These are phyloP conservation scores for Bergia puertoricense DNA, from an alignment of 92 coral and sea anemone genomes.

Conservation along the genomic window DNA sequence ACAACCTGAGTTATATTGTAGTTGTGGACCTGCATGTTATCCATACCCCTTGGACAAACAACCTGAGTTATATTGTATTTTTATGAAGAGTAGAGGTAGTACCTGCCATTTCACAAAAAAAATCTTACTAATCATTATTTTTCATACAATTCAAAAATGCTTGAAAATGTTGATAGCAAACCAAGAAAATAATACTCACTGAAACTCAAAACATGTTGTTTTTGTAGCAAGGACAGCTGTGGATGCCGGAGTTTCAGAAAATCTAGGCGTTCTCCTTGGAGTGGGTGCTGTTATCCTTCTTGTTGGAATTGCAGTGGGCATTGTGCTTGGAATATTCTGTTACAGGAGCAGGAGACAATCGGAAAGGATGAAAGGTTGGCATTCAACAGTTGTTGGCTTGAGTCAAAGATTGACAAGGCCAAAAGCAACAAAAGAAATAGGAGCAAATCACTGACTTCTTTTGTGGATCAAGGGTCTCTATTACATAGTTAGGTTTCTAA, in stretches of 20 bases:
- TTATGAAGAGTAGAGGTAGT: too few species aligned
- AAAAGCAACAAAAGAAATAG: neutral
- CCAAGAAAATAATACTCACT: too few species aligned
- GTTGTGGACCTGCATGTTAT: too few species aligned
- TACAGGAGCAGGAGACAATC: slow-evolving; percentile 15
- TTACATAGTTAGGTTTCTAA: neutral
- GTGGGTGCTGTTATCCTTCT: slow-evolving; percentile 39
- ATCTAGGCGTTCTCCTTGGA: slow-evolving; percentile 32
- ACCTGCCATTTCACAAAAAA: too few species aligned
- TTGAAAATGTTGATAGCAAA: too few species aligned
- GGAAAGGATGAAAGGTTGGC: slow-evolving; percentile 37
- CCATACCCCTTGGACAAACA: too few species aligned
- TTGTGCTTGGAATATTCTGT: slow-evolving; percentile 31
- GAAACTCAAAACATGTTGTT: neutral
- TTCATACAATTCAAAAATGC: too few species aligned
- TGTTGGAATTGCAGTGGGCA: slow-evolving; percentile 13
- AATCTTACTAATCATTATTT: too few species aligned
- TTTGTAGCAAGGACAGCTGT: slow-evolving; percentile 15
- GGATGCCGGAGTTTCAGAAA: slow-evolving; percentile 9
- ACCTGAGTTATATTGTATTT: too few species aligned
- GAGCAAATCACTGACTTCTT: neutral
- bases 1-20: too few species aligned
- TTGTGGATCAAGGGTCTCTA: neutral
- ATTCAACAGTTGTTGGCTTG: slow-evolving; percentile 11
- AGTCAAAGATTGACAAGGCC: neutral